phyloP scores from a whole-genome alignment of 2,888 invertebrate species.

The Zygothrica quintamaculata region DNA sequence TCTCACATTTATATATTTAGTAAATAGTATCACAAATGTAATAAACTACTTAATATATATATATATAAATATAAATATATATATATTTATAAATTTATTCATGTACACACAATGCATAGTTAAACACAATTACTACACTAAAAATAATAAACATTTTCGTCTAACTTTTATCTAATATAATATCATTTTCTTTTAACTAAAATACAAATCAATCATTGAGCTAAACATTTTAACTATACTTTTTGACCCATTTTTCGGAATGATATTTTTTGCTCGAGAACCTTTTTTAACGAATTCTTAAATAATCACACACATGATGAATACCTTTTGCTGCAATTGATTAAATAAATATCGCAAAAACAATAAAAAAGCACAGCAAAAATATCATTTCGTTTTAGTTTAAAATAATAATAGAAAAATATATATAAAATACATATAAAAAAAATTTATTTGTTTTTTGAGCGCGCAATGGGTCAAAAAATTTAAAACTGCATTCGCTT shows the following conservation, averaged over 20 bases:
- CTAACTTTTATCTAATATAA: slow-evolving; percentile 10
- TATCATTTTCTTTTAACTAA: slow-evolving; percentile 41
- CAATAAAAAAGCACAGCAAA: slow-evolving; percentile 48
- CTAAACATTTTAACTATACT: slow-evolving; percentile 27
- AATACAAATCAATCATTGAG: slow-evolving; percentile 40
- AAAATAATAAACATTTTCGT: slow-evolving; percentile 2
- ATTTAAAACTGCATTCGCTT: slow-evolving; percentile 61
- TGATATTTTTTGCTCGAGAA: slow-evolving; percentile 84
- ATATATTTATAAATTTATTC: slow-evolving; percentile 23
- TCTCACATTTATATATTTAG: slow-evolving; percentile 42
- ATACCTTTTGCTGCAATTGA: slow-evolving; percentile 27
- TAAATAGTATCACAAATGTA: slow-evolving; percentile 41
- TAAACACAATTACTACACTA: slow-evolving; percentile 7
- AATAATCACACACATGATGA: slow-evolving; percentile 29
- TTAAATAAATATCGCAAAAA: no score
- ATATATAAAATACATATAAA: background rate
- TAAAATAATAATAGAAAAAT: no score
- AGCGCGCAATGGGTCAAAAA: slow-evolving; percentile 56
- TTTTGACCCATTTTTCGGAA: slow-evolving; percentile 84
- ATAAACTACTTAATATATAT: slow-evolving; percentile 2
- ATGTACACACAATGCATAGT: slow-evolving; percentile 24
- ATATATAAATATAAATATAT: background rate
- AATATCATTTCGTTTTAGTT: slow-evolving; percentile 67
- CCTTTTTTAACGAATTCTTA: slow-evolving; percentile 65
- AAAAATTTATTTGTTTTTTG: slow-evolving; percentile 17